Evolutionary conservation across 1,140 invertebrate species (phyloP).

Genomic region (Anastatus disparis): DNA sequence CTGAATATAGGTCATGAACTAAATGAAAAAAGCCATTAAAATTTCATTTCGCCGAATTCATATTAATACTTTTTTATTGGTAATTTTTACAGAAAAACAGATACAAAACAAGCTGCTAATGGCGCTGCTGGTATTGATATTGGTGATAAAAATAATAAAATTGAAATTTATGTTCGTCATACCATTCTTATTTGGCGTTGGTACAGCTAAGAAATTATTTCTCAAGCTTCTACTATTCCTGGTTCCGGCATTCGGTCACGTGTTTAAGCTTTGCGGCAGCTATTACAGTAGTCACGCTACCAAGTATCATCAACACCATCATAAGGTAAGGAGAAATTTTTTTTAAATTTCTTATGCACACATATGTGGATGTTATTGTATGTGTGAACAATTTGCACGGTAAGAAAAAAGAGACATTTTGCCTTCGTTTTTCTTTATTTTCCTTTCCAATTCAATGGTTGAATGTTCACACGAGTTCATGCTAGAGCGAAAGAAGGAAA

Average conservation of each 20-base stretch:
- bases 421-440: no score
- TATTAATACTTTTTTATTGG: no score
- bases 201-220: conserved; percentile 83
- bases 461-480: no score
- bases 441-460: no score
- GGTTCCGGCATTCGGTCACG: conserved; percentile 81
- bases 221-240: conserved; percentile 83
- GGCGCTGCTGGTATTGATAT: conserved; percentile 76
- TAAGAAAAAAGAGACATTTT: background rate
- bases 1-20: no score
- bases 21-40: no score
- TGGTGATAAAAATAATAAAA: conserved; percentile 84
- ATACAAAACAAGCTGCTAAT: conserved; percentile 79
- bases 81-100: conserved; percentile 81
- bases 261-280: conserved; percentile 86
- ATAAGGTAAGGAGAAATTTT: conserved; percentile 59
- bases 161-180: conserved; percentile 80
- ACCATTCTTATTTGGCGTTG: conserved; percentile 78
- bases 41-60: no score
- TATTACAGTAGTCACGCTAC: conserved; percentile 77
- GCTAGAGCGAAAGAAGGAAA: no score
- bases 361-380: no score
- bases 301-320: conserved; percentile 85
- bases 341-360: no score
- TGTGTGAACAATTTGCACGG: no score